Conservation (phyloP, 2,113 vertebrate species). For the Engystomops pustulosus region DNA sequence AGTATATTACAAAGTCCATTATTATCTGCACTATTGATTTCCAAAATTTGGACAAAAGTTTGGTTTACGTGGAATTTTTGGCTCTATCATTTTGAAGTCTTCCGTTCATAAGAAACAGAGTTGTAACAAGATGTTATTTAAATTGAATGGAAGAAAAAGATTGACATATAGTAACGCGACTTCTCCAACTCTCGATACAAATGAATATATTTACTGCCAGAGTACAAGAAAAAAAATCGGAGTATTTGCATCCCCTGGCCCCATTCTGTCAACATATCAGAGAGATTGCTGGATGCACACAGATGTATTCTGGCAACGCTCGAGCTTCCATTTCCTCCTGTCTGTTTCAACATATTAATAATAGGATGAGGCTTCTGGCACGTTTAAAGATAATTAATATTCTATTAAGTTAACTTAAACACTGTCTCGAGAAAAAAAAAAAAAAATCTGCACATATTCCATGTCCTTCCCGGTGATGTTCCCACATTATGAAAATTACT, state of each 20-base stretch:
- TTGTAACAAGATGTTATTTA: constrained; percentile 55
- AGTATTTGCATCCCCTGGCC: constrained; percentile 75
- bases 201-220: constrained; percentile 62
- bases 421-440: constrained; percentile 27
- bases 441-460: constrained; percentile 49
- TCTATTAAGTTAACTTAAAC: constrained; percentile 65
- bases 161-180: constrained; percentile 62
- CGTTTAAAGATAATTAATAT: constrained; percentile 67
- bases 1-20: too few species aligned
- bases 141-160: constrained; percentile 50
- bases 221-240: constrained; percentile 48
- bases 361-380: constrained; percentile 69
- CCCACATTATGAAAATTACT: constrained; percentile 53
- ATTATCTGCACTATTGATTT: too few species aligned
- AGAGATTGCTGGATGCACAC: constrained; percentile 74
- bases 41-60: too few species aligned
- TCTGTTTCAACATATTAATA: constrained; percentile 66
- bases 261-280: constrained; percentile 87
- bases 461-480: constrained; percentile 46
- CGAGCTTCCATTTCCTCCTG: constrained; percentile 67
- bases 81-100: not conserved
- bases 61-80: constrained; percentile 2
- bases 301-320: constrained; percentile 70
- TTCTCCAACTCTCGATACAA: constrained; percentile 60
- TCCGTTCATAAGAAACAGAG: not conserved